Evolutionary conservation across 2,797 vertebrate species (phyloP), one percentile per base, ranked within the genome.

Genomic region (Acanthiza pusilla): DNA sequence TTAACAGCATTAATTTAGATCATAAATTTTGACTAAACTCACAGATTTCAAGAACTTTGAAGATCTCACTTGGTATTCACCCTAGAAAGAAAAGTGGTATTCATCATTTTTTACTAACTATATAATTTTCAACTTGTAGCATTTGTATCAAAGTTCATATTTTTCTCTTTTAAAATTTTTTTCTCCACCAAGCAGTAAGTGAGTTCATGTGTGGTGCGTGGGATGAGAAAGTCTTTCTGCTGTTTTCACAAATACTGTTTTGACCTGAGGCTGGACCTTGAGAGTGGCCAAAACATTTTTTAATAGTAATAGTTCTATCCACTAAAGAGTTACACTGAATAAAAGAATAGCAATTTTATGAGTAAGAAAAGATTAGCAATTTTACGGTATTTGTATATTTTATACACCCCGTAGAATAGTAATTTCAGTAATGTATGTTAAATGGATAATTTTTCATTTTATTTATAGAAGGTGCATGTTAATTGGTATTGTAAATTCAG

Each of bases 251-350:
- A 96, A 93, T 93, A 85, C 71, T 62, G 89, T 98, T 98, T 98
- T 98, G 96, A 95, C 96, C 92, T 58, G 89, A 98, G 98, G 98
- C 98, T 97, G 98, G 98, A 96, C 97, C 97, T 98, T 97, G 79
- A 92, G n/a, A 95, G 70, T 65, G 96, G 97, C 53, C 97, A 98
- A 98, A 97, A 97, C 96, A 92, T 68, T 94, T 95, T 81, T 96
- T 96, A 97, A 83, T 85, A 93, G 57, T 80, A 94, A 82, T 96
- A 89, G 91, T 97, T 97, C 93, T 98, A 85, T 97, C 97, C 87
- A 95, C 73, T 97, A 96, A 96, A 97, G 95, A 98, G 61, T 96
- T 95, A 90, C 84, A 91, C 89, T 95, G 92, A 96, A 96, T 65
- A 90, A 81, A 94, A 94, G 15, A 93, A 92, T 50, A 88, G 40